Evolutionary conservation across 2,113 vertebrate species (phyloP), one percentile per base, ranked within the genome.

Genomic region (Alectura lathami): DNA sequence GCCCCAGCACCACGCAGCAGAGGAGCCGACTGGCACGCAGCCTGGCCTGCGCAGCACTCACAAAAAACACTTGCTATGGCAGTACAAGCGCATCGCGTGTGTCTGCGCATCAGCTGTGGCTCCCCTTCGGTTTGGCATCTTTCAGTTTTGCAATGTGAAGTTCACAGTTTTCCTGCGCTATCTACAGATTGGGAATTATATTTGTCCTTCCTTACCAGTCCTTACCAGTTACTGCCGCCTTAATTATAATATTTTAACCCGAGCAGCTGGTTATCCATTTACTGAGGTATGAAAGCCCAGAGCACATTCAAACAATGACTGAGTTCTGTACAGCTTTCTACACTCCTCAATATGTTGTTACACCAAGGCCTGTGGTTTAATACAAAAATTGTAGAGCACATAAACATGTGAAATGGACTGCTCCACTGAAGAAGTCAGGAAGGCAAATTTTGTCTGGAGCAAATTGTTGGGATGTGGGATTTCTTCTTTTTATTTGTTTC

Each of bases 11-110:
- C 80, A 32, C 6, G 45, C 50, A 72, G 91, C 62, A 78, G 60
- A 91, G 83, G 38, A 81, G 87, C 92, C 21, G 40, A 56, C 86
- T 95, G 91, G 94, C 94, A 90, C 23, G 29, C 85, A 76, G 93
- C 86, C 93, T 78, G 68, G 89, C 63, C 90, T 30, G 88, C 72
- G 77, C 91, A 94, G 86, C 77, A 92, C 92, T 88, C 11, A 48
- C 68, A 87, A 63, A 69, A 0, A 1, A 89, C 86, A 89, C 68
- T 92, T 81, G 80, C 73, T 90, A 60, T 51, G 86, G 91, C 83
- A 89, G 53, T 64, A 69, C 32, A 74, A 83, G 88, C 74, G 68
- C 51, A 45, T 68, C 69, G 38, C 76, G 66, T 21, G 1, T 83
- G 59, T n/a, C 67, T 83, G 84, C 63, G 67, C 73, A 79, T 60